phyloP scores from a whole-genome alignment of 2,797 vertebrate genomes.

The Selene dorsalis region DNA sequence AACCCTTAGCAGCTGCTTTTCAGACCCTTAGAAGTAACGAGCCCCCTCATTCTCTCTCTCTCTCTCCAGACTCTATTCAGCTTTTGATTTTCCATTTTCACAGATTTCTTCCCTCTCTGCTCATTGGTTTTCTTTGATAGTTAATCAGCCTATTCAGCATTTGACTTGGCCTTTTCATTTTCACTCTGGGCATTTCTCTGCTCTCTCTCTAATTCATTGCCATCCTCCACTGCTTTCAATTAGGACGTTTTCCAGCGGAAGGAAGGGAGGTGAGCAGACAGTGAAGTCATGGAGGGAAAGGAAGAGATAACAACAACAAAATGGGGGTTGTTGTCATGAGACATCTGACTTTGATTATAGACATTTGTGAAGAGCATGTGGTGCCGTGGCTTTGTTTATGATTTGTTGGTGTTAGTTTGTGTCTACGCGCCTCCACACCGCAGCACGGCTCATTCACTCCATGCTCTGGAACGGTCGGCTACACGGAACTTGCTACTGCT shows the following conservation, averaged over 20 bases:
- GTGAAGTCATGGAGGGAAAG: constrained; percentile 18
- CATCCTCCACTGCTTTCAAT: constrained; percentile 43
- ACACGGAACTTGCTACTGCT: no score
- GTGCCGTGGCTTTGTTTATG: not conserved
- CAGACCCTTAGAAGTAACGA: constrained; percentile 28
- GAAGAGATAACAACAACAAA: constrained; percentile 48
- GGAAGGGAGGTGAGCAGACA: constrained; percentile 46
- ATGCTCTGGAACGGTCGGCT: no score
- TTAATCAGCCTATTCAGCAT: constrained; percentile 31
- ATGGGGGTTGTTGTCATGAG: constrained; percentile 42
- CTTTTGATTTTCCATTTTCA: constrained; percentile 39
- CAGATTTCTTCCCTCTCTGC: constrained; percentile 5
- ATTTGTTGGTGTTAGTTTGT: not conserved
- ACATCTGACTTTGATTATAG: constrained; percentile 64
- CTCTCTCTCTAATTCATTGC: not conserved
- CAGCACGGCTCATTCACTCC: no score
- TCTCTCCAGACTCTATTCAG: constrained; percentile 4
- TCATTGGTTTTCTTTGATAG: not conserved
- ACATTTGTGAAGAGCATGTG: not conserved
- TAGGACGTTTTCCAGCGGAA: constrained; percentile 36
- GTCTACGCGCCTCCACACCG: constrained; percentile 2
- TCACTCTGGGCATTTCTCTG: not conserved
- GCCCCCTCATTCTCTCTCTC: not conserved
- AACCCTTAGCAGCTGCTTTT: constrained; percentile 64
- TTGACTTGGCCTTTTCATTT: constrained; percentile 11